Conservation (phyloP, 2,888 invertebrate species). For the Polyommatus icarus region DNA sequence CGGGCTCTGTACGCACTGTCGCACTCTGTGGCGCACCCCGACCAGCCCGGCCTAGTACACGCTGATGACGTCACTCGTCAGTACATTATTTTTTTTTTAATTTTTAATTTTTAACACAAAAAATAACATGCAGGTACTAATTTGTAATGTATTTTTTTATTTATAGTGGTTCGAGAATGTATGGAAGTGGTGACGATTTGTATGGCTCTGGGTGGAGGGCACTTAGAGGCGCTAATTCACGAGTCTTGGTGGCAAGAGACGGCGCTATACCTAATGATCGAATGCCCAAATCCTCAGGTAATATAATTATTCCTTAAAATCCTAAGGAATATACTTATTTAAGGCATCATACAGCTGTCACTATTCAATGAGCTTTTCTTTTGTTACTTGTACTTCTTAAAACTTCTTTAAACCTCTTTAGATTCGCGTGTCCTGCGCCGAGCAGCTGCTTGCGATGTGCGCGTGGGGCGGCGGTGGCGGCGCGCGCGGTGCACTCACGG, state of each 20-base stretch:
- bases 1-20: slow-evolving; percentile 69
- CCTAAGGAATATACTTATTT: neutral
- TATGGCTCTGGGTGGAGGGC: slow-evolving; percentile 93
- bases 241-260: slow-evolving; percentile 94
- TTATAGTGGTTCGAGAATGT: slow-evolving; percentile 91
- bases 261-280: slow-evolving; percentile 91
- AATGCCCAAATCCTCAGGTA: slow-evolving; percentile 87
- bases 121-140: neutral
- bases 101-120: too few species aligned
- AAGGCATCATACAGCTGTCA: neutral
- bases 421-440: slow-evolving; percentile 88
- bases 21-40: slow-evolving; percentile 64
- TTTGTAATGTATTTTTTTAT: neutral
- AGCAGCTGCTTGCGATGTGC: slow-evolving; percentile 91
- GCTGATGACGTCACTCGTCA: slow-evolving; percentile 83
- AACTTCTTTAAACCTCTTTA: slow-evolving; percentile 46
- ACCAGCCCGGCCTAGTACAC: slow-evolving; percentile 71
- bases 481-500: slow-evolving; percentile 62
- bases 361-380: neutral
- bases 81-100: slow-evolving; percentile 38
- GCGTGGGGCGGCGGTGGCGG: slow-evolving; percentile 86
- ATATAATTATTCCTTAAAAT: neutral
- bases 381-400: neutral
- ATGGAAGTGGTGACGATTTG: slow-evolving; percentile 95
- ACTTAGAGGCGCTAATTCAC: slow-evolving; percentile 89